phyloP scores from a whole-genome alignment of 2,888 invertebrate species.

The Phasia obesa region DNA sequence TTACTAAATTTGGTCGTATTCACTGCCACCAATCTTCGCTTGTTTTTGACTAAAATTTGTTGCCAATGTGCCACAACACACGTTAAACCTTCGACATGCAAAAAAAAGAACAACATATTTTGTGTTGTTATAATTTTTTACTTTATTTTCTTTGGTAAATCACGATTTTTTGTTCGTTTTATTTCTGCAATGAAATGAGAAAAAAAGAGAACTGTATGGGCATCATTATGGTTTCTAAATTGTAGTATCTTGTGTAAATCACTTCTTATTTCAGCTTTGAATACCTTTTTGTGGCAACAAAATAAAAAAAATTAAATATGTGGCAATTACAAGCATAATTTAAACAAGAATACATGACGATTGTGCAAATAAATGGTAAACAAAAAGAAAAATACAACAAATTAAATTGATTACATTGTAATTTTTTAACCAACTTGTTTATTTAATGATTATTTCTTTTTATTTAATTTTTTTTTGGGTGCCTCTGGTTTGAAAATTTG shows the following conservation, averaged over 20 bases:
- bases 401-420: slow-evolving; percentile 49
- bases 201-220: slow-evolving; percentile 37
- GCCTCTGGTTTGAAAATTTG: slow-evolving; percentile 8
- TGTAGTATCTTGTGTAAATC: slow-evolving; percentile 57
- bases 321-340: slow-evolving; percentile 60
- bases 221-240: slow-evolving; percentile 63
- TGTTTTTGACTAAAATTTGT: slow-evolving; percentile 52
- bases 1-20: background rate
- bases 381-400: slow-evolving; percentile 16
- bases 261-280: slow-evolving; percentile 52
- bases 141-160: slow-evolving; percentile 52
- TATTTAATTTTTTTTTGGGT: slow-evolving; percentile 10
- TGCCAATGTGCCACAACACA: slow-evolving; percentile 59
- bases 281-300: slow-evolving; percentile 5
- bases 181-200: slow-evolving; percentile 32
- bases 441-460: slow-evolving; percentile 51
- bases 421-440: slow-evolving; percentile 47
- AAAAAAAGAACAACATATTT: slow-evolving; percentile 43
- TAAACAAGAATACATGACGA: slow-evolving; percentile 58
- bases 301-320: slow-evolving; percentile 43
- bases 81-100: slow-evolving; percentile 63
- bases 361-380: slow-evolving; percentile 45
- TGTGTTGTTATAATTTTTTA: slow-evolving; percentile 43
- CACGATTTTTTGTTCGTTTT: slow-evolving; percentile 59
- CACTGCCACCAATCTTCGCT: background rate